These are phyloP conservation scores for Sinella curviseta DNA, from an alignment of 1,140 invertebrate species.

Conservation along the genomic window DNA sequence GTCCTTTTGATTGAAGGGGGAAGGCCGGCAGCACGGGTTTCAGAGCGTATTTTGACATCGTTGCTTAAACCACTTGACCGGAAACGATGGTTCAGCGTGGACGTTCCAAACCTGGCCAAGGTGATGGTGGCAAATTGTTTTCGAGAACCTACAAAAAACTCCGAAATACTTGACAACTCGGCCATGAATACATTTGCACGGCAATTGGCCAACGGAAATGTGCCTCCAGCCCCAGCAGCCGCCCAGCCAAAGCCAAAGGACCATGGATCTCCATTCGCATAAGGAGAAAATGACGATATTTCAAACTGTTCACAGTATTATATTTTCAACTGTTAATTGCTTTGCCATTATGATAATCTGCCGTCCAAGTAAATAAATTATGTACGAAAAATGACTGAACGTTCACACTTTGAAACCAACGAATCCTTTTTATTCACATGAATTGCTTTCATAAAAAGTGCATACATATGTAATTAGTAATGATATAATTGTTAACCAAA, in stretches of 20 bases:
- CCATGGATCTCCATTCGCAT: too few relatives aligned
- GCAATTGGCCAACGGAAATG: neutral
- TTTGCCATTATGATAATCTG: too few relatives aligned
- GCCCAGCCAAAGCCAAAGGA: neutral
- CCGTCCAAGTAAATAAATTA: too few relatives aligned
- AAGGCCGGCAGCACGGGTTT: constrained; percentile 48
- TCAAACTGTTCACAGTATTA: too few relatives aligned
- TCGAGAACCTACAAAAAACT: neutral
- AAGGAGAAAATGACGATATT: too few relatives aligned
- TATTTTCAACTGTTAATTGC: too few relatives aligned
- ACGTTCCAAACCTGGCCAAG: constrained; percentile 44
- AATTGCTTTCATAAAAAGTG: too few relatives aligned
- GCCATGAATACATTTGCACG: constrained; percentile 41
- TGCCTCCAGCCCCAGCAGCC: neutral
- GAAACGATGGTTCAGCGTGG: constrained; percentile 43
- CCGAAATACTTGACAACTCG: constrained; percentile 41
- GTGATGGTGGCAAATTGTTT: constrained; percentile 48
- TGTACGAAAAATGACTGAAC: too few relatives aligned
- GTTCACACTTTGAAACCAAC: too few relatives aligned
- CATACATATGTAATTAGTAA: too few relatives aligned
- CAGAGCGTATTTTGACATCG: constrained; percentile 41
- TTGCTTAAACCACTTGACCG: constrained; percentile 42
- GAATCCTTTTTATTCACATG: too few relatives aligned
- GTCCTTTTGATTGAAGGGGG: constrained; percentile 51
- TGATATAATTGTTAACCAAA: too few relatives aligned